Base-by-base conservation (phyloP, 2,113 vertebrate genomes). In the Cinclus cinclus region DNA sequence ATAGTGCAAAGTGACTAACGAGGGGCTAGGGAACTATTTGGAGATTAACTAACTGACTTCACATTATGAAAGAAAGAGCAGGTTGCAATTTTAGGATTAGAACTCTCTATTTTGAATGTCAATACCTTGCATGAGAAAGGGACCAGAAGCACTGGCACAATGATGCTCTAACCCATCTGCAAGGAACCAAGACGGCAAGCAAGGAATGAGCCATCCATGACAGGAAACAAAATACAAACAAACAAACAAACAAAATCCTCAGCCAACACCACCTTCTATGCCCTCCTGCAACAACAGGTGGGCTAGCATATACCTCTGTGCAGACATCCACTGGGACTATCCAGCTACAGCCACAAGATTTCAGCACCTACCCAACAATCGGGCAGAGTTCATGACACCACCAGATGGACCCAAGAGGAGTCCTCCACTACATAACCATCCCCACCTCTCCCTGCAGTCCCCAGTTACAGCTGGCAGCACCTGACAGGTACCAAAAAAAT, bases 311-410 rank as follows among this genome's bases (percentile, higher is more conserved):
- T 7, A 28, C 8, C 28, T 21, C 46, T 1, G 0, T 30, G 55
- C 24, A 50, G 30, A 14, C 11, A 81, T 33, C 55, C 77, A 44
- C 4, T 7, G 52, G 25, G 33, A 42, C 71, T 46, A 59, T 59
- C 52, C 70, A 74, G 64, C 68, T 41, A 31, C 15, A 93, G 46
- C 25, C 46, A 74, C 28, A 16, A 31, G 64, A 89, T 21, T 12
- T 25, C 15, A 86, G 53, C 0, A 0, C 24, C 55, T 2, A 19
- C 35, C 15, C 50, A 63, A 33, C 1, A 0, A 67, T 0, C 8
- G 16, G 20, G 30, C 46, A 70, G 41, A 31, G 64, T 13, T 67
- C 13, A 79, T 1, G 0, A 35, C 39, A 46, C 23, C 39, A 31
- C 27, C 14, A 55, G 35, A 37, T 18, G 22, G 13, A 44, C 33